Percentiles rank a stretch among this genome's conserved stretches.
Conservation (phyloP, 2,113 vertebrate genomes). For the Etia nguti region DNA sequence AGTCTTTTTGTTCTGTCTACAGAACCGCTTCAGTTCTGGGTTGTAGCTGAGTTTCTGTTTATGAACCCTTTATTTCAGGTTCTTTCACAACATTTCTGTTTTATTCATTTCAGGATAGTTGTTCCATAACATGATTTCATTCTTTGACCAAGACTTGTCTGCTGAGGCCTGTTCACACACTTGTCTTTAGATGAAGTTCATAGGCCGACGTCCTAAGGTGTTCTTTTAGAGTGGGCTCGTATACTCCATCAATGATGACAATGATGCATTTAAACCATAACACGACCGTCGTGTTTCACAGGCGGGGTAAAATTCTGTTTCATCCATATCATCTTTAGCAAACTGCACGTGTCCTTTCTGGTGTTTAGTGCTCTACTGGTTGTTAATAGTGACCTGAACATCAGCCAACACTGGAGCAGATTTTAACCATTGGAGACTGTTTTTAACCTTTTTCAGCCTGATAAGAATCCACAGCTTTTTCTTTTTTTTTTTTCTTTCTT, state of each 20-base stretch:
- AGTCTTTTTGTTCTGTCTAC: background rate
- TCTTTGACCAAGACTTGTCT: background rate
- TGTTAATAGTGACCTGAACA: background rate
- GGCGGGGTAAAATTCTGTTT: background rate
- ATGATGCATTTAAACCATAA: no score
- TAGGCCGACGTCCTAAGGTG: background rate
- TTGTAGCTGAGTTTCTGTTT: background rate
- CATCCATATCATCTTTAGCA: background rate
- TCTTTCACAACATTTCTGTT: background rate
- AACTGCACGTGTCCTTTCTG: background rate
- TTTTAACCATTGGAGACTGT: background rate
- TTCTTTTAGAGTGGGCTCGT: background rate
- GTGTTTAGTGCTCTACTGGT: fast-evolving
- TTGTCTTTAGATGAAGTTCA: background rate
- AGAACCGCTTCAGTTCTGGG: background rate
- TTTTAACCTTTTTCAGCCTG: background rate
- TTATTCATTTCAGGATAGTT: background rate
- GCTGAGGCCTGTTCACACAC: background rate
- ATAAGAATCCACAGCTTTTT: no score
- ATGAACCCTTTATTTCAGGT: background rate
- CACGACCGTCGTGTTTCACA: no score
- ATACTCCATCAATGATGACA: background rate
- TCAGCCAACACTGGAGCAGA: background rate
- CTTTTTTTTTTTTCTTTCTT: no score
- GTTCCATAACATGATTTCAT: background rate